phyloP scores from a whole-genome alignment of 2,888 invertebrate species.

The Iselma pallidipennis region DNA sequence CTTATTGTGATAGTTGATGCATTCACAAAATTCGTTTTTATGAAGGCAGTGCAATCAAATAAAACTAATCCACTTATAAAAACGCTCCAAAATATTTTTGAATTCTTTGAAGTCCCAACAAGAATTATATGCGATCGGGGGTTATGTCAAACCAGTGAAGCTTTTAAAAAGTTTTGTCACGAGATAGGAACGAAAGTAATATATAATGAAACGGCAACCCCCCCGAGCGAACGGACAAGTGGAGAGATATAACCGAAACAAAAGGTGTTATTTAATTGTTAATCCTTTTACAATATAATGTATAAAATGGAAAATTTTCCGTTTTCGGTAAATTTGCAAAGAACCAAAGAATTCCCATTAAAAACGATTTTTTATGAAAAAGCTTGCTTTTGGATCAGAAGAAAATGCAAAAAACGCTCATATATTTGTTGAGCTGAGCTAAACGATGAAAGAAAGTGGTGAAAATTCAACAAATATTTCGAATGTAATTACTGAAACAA shows the following conservation, averaged over 20 bases:
- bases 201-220: neutral
- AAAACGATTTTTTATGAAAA: too few species aligned
- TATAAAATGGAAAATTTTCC: too few species aligned
- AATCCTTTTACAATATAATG: too few species aligned
- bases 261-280: too few species aligned
- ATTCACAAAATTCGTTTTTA: constrained; percentile 45
- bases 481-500: too few species aligned
- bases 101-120: constrained; percentile 5
- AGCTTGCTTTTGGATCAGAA: too few species aligned
- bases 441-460: too few species aligned
- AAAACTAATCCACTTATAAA: constrained; percentile 22
- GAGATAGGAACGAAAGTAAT: constrained; percentile 6
- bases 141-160: neutral
- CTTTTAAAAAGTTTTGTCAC: neutral
- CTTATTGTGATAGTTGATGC: constrained; percentile 41
- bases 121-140: constrained; percentile 4
- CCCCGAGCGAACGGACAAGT: neutral
- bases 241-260: neutral
- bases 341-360: too few species aligned
- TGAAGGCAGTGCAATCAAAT: constrained; percentile 32
- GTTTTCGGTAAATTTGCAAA: too few species aligned
- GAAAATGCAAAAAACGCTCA: too few species aligned
- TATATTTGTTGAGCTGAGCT: too few species aligned
- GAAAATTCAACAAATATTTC: too few species aligned
- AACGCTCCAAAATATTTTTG: constrained; percentile 25